Evolutionary conservation across 2,888 invertebrate species (phyloP), one percentile per base, ranked within the genome.

Genomic region (Spialia ferax): DNA sequence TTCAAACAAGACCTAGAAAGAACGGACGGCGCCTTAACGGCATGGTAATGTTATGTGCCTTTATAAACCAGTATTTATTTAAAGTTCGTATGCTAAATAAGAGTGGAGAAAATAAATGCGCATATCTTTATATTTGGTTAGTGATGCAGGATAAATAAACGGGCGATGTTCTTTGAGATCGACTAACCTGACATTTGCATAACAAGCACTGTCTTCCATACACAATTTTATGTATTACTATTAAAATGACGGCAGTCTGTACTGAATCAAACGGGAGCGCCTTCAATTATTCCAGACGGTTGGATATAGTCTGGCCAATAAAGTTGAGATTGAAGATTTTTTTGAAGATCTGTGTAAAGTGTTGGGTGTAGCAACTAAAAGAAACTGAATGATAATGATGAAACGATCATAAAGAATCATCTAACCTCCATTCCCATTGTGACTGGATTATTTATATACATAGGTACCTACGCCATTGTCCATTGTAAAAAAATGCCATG

Each of bases 31-130:
- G 7, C 52, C n/a, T 26, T 52, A 22, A 52, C 22, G n/a, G 8
- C 52, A 52, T 23, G 13, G n/a, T 52, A 52, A 50, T 50, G 8
- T 45, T 22, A 50, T 13, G 22, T 22, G 22, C 11, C 22, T 52
- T 23, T 52, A 52, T 23, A 52, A 59, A 65, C 65, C 59, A 65
- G 59, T 60, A 65, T 63, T 55, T 42, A 42, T 57, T 56, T 48
- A 38, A 63, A 63, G 38, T 60, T 42, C 42, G 54, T 61, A 73
- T 76, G 76, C 77, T 76, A 74, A 78, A 77, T 45, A 45, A 75
- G 79, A 81, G 79, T 82, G 81, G 84, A 84, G 85, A 84, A 87
- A 90, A 91, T 89, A 86, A 86, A 92, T 92, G 91, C 87, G 90
- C 91, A 91, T 90, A 89, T 85, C 84, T 90, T 90, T 68, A 62